Evolutionary conservation across 2,797 vertebrate genomes (phyloP).

Genomic region (Staurois parvus): DNA sequence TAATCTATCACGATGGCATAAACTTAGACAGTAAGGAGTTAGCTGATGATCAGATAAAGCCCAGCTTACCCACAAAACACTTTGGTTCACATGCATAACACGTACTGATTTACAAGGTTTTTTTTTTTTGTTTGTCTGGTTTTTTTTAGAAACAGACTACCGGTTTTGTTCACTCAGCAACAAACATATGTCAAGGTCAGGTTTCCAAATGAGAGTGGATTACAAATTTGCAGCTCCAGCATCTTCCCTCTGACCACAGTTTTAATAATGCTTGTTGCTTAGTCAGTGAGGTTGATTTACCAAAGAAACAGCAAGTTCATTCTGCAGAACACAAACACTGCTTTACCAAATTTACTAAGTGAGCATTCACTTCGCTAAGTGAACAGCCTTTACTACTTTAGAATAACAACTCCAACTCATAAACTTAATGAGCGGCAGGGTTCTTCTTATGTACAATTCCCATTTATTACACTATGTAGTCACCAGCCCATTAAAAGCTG

Average conservation of each 20-base stretch:
- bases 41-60: no score
- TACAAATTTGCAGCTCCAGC: conserved; percentile 66
- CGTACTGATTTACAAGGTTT: background rate
- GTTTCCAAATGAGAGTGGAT: conserved; percentile 67
- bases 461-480: conserved; percentile 8
- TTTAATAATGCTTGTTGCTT: conserved; percentile 22
- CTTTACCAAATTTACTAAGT: background rate
- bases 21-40: background rate
- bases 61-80: background rate
- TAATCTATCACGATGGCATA: background rate
- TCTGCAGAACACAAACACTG: background rate
- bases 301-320: background rate
- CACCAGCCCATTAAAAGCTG: conserved; percentile 19
- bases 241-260: conserved; percentile 74
- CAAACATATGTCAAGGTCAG: conserved; percentile 62
- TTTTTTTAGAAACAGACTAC: conserved; percentile 11
- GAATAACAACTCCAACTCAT: background rate
- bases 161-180: conserved; percentile 39
- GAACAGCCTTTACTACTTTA: background rate
- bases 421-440: conserved; percentile 15
- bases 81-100: background rate
- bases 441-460: conserved; percentile 2
- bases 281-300: background rate
- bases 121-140: background rate
- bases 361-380: background rate